phyloP scores from a whole-genome alignment of 2,113 vertebrate genomes.

The Crypturellus undulatus region DNA sequence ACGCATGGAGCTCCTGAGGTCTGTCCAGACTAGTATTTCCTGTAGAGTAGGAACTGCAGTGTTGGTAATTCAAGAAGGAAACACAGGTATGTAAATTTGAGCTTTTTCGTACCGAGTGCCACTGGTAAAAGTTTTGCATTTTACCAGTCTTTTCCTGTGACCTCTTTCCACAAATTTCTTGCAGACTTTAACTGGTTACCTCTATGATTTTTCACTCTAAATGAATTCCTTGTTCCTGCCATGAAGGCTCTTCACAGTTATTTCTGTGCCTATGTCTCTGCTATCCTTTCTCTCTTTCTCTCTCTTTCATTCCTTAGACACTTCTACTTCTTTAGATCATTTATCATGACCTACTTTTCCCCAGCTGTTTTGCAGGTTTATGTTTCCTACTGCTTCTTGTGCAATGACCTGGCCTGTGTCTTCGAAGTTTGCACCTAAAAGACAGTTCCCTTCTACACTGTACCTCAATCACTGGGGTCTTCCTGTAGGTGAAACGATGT shows the following conservation, averaged over 20 bases:
- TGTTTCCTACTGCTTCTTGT: neutral
- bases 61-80: neutral
- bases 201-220: neutral
- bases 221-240: neutral
- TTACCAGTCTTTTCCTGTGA: neutral
- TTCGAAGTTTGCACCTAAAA: neutral
- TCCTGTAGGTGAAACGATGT: neutral
- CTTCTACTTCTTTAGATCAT: neutral
- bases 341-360: neutral
- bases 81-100: neutral
- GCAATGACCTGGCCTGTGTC: neutral
- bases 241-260: neutral
- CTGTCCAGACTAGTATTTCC: neutral
- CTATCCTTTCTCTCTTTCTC: neutral
- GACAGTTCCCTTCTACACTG: neutral
- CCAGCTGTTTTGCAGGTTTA: neutral
- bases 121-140: neutral
- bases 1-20: neutral
- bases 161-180: neutral
- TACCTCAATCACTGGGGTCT: fast-evolving
- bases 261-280: neutral
- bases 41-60: neutral
- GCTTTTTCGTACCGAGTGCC: neutral
- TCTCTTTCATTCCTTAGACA: neutral
- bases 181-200: neutral